Percentiles rank a stretch among this genome's conserved stretches.
Evolutionary conservation across 2,113 vertebrate species (phyloP).

Genomic region (Antechinus stuartii): DNA sequence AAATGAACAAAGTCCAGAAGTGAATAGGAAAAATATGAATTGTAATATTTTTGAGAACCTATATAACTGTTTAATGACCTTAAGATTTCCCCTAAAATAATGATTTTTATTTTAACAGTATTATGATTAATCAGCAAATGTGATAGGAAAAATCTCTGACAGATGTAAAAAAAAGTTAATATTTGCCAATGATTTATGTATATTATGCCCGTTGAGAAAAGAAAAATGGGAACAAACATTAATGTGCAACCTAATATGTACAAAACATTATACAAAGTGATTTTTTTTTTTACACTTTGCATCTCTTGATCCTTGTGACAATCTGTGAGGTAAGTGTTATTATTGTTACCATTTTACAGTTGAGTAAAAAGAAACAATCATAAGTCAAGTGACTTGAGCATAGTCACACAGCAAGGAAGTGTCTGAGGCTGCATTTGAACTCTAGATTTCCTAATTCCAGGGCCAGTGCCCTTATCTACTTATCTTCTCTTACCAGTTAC

Average conservation of each 20-base stretch:
- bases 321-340: neutral
- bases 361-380: neutral
- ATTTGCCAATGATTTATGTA: neutral
- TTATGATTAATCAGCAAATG: neutral
- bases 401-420: too few species aligned
- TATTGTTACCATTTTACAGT: neutral
- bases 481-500: neutral
- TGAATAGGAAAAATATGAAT: neutral
- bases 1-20: neutral
- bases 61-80: too few species aligned
- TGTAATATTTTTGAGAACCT: neutral
- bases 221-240: neutral
- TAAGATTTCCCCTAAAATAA: neutral
- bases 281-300: neutral
- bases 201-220: neutral
- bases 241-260: neutral
- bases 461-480: neutral
- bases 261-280: neutral
- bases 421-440: neutral
- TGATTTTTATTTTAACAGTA: neutral
- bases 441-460: neutral
- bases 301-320: neutral
- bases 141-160: neutral
- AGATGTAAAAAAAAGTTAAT: neutral
- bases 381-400: neutral